Evolutionary conservation across 1,140 invertebrate species (phyloP).

Genomic region (Aleiodes sp.): DNA sequence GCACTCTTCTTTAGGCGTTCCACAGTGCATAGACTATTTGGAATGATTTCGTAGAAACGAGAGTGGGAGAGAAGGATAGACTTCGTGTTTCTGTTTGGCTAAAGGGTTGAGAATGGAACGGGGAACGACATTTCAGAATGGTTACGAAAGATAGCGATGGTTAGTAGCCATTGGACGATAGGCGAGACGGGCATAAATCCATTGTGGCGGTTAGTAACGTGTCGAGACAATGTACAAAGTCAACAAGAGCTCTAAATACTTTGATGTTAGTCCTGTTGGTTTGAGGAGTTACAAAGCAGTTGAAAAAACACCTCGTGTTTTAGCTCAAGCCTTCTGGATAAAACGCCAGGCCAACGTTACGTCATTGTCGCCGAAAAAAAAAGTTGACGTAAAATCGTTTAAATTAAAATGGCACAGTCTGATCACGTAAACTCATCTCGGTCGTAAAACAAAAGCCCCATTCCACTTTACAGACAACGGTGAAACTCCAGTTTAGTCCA

Average conservation of each 20-base stretch:
- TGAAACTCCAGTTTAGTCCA: background rate
- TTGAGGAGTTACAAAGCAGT: no score
- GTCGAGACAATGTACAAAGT: no score
- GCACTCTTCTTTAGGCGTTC: constrained; percentile 1
- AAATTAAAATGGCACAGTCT: constrained; percentile 45
- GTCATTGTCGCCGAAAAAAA: no score
- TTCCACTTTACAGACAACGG: background rate
- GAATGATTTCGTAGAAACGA: background rate
- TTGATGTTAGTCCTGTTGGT: background rate
- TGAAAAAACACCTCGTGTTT: no score
- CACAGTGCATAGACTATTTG: background rate
- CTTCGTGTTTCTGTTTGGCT: constrained; percentile 9
- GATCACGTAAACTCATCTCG: constrained; percentile 53
- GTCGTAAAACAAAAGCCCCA: constrained; percentile 47
- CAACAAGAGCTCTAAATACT: constrained; percentile 10
- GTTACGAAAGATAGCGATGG: background rate
- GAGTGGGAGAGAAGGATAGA: no score
- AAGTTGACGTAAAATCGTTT: constrained; percentile 34
- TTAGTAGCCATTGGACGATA: background rate
- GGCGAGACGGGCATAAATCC: constrained; percentile 7
- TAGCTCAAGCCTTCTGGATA: no score
- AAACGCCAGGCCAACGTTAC: no score
- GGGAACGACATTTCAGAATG: background rate
- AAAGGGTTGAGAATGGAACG: background rate
- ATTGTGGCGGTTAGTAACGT: background rate